A percentile compares a stretch with the other conserved stretches of the same genome.
phyloP scores from a whole-genome alignment of 1,140 invertebrate species.

The Bombus fervidus region DNA sequence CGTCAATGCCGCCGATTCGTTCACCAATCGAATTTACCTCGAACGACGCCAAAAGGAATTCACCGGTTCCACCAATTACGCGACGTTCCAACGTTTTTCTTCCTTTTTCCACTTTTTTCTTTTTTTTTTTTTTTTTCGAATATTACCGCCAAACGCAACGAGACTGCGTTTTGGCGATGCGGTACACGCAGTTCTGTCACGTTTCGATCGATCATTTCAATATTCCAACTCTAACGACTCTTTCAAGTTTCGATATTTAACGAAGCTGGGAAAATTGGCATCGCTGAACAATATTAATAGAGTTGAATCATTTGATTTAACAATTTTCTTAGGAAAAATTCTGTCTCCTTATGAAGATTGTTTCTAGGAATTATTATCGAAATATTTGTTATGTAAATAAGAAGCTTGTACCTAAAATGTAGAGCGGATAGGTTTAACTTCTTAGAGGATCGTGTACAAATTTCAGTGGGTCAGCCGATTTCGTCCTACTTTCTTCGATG shows the following conservation, averaged over 20 bases:
- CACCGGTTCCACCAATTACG: conserved; percentile 22
- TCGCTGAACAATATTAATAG: neutral
- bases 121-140: rapidly evolving
- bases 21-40: conserved; percentile 59
- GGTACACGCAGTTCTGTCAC: neutral
- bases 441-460: too few relatives aligned
- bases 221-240: neutral
- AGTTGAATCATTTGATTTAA: too few relatives aligned
- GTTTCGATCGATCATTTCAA: neutral
- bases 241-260: neutral
- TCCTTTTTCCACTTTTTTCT: neutral
- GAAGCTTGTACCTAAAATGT: too few relatives aligned
- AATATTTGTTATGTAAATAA: too few relatives aligned
- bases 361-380: too few relatives aligned
- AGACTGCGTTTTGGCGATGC: neutral
- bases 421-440: too few relatives aligned
- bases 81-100: neutral
- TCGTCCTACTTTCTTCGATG: neutral
- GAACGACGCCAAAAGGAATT: conserved; percentile 30
- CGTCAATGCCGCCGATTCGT: conserved; percentile 61
- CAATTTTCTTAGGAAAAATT: neutral
- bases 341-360: neutral
- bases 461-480: neutral
- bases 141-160: conserved; percentile 13
- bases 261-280: neutral